phyloP scores from a whole-genome alignment of 2,888 invertebrate genomes.

The Sycophila texana region DNA sequence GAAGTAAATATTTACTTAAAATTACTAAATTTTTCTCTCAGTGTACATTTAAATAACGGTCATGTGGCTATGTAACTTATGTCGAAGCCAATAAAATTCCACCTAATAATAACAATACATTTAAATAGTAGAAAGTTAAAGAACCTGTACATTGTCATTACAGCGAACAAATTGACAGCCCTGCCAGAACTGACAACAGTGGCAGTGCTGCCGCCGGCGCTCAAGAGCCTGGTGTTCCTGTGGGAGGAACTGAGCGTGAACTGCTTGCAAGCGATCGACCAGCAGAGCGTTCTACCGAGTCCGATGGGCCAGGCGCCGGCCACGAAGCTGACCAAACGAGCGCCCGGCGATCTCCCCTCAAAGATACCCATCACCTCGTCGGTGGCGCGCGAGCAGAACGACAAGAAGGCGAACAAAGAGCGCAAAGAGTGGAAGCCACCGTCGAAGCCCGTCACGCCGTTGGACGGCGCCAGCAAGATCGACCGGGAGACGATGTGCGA shows the following conservation, averaged over 20 bases:
- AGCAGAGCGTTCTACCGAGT: slow-evolving; percentile 80
- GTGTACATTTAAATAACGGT: too few species aligned
- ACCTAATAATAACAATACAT: too few species aligned
- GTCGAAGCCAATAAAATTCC: too few species aligned
- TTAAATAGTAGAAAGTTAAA: too few species aligned
- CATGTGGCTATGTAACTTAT: too few species aligned
- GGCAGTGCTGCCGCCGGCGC: slow-evolving; percentile 89
- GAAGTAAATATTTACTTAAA: too few species aligned
- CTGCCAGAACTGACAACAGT: slow-evolving; percentile 79
- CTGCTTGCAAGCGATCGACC: slow-evolving; percentile 82
- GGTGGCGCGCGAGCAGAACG: slow-evolving; percentile 72
- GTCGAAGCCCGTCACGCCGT: slow-evolving; percentile 28
- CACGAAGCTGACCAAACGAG: slow-evolving; percentile 59
- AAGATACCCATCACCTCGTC: slow-evolving; percentile 4
- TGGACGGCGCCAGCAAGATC: slow-evolving; percentile 59
- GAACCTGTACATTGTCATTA: neutral
- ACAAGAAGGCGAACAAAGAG: slow-evolving; percentile 78
- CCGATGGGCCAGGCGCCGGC: slow-evolving; percentile 73
- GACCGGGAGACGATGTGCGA: slow-evolving; percentile 83
- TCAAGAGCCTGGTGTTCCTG: slow-evolving; percentile 90
- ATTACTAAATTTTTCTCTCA: too few species aligned
- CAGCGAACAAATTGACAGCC: slow-evolving; percentile 68
- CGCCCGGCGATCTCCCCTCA: slow-evolving; percentile 37
- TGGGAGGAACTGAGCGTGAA: slow-evolving; percentile 91
- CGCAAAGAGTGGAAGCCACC: slow-evolving; percentile 78